phyloP scores from a whole-genome alignment of 2,888 invertebrate species.

The Microdon myrmicae region DNA sequence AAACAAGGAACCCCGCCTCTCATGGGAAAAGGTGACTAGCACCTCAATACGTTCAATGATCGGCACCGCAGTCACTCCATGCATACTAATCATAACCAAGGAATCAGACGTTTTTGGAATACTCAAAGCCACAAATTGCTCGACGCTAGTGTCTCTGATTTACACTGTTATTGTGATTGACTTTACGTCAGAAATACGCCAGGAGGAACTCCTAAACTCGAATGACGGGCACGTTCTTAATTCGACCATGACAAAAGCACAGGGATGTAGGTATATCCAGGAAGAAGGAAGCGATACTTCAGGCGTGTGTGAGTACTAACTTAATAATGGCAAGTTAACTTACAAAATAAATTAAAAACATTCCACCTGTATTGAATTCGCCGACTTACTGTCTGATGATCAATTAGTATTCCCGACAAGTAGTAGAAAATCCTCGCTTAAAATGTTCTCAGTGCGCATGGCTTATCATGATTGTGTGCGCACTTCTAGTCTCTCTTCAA shows the following conservation, averaged over 20 bases:
- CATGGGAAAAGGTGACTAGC: slow-evolving; percentile 17
- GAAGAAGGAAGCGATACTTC: slow-evolving; percentile 38
- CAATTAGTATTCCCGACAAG: no score
- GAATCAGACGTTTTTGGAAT: slow-evolving; percentile 17
- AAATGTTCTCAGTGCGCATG: no score
- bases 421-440: no score
- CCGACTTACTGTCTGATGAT: no score
- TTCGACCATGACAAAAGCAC: background rate
- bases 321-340: slow-evolving; percentile 13
- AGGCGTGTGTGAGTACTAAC: slow-evolving; percentile 44
- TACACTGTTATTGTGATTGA: slow-evolving; percentile 6
- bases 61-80: slow-evolving; percentile 16
- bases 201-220: background rate
- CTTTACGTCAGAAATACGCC: slow-evolving; percentile 15
- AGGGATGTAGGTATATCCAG: slow-evolving; percentile 25
- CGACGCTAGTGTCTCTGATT: no score
- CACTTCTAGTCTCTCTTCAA: no score
- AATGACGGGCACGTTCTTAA: slow-evolving; percentile 9
- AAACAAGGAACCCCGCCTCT: no score
- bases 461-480: no score
- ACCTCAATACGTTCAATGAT: slow-evolving; percentile 28
- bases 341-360: no score
- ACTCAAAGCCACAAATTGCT: no score
- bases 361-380: no score
- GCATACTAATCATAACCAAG: slow-evolving; percentile 42